phyloP scores from a whole-genome alignment of 2,113 vertebrate genomes.

The Tachycineta bicolor region DNA sequence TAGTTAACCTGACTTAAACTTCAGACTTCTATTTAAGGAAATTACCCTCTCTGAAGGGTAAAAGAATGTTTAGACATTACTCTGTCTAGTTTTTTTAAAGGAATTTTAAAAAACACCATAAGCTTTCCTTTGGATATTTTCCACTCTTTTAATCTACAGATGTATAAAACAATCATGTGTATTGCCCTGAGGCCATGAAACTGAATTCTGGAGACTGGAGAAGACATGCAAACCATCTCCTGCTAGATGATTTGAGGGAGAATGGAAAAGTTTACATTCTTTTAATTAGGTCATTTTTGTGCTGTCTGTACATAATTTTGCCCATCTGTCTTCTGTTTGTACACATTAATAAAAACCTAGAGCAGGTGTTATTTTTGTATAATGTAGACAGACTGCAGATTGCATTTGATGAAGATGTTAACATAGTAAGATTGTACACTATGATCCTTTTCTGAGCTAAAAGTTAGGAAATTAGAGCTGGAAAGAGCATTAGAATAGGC shows the following conservation, averaged over 20 bases:
- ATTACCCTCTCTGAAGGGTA: not conserved
- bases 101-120: not conserved
- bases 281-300: not conserved
- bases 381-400: not conserved
- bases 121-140: not conserved
- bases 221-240: not conserved
- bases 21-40: not conserved
- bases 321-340: not conserved
- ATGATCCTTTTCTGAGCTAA: not conserved
- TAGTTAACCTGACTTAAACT: not conserved
- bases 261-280: not conserved
- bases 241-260: not conserved
- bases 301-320: not conserved
- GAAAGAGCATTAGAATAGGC: not conserved
- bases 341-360: not conserved
- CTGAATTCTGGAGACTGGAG: not conserved
- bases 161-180: not conserved
- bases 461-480: not conserved
- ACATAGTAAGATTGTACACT: not conserved
- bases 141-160: not conserved
- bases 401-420: not conserved
- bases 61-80: not conserved
- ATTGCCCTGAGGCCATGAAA: not conserved
- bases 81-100: not conserved
- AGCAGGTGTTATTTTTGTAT: not conserved